Conservation (phyloP, 1,140 invertebrate species). For the Olivierus martensii region DNA sequence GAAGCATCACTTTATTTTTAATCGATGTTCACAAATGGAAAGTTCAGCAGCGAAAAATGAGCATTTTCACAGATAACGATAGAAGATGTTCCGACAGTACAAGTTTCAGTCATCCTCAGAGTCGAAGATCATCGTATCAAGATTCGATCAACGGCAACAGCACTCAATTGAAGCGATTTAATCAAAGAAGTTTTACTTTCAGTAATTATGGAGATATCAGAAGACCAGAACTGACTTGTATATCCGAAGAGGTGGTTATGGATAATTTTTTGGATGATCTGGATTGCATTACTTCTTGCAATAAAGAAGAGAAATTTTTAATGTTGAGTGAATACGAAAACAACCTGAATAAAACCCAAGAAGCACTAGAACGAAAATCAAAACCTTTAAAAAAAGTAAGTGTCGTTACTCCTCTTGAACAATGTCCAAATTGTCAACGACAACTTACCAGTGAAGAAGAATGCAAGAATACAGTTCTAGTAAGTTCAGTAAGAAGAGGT, state of each 20-base stretch:
- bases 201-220: constrained; percentile 7
- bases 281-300: constrained; percentile 67
- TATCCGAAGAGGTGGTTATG: constrained; percentile 44
- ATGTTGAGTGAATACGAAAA: constrained; percentile 77
- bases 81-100: neutral
- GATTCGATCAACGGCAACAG: neutral
- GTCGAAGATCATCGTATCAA: neutral
- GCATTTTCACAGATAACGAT: neutral
- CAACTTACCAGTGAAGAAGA: neutral
- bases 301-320: constrained; percentile 62
- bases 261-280: constrained; percentile 21
- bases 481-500: too few relatives aligned
- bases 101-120: neutral
- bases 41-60: neutral
- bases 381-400: too few relatives aligned
- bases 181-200: neutral
- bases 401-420: neutral
- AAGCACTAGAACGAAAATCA: too few relatives aligned
- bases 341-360: constrained; percentile 4
- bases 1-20: constrained; percentile 58
- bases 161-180: neutral
- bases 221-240: constrained; percentile 54
- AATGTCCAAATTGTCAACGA: neutral
- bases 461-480: neutral
- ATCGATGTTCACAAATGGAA: constrained; percentile 54